Conservation (phyloP, 2,113 vertebrate species). For the Vidua chalybeata region DNA sequence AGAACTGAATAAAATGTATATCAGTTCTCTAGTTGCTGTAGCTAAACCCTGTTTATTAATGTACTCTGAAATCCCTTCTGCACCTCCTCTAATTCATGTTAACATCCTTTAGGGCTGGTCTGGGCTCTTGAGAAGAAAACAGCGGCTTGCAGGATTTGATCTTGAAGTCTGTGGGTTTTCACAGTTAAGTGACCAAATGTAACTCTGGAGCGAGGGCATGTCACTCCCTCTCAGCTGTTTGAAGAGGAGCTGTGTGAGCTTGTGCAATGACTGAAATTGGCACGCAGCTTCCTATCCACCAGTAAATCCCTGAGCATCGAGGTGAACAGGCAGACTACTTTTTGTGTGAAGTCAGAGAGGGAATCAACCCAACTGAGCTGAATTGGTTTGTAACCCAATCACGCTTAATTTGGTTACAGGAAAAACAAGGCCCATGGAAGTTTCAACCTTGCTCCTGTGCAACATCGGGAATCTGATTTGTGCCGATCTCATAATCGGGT, state of each 20-base stretch:
- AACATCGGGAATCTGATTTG: slow-evolving; percentile 69
- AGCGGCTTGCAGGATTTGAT: not conserved
- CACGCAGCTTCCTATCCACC: not conserved
- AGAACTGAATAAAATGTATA: not conserved
- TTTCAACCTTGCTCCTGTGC: slow-evolving; percentile 52
- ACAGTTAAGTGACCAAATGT: not conserved
- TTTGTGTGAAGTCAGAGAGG: not conserved
- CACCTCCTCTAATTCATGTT: not conserved
- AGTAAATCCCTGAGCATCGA: not conserved
- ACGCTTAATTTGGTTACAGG: slow-evolving; percentile 38
- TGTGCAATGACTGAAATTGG: not conserved
- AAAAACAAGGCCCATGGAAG: slow-evolving; percentile 51
- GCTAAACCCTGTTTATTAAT: not conserved
- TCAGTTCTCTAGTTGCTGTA: not conserved
- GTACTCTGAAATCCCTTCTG: not conserved
- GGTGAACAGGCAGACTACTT: slow-evolving; percentile 10
- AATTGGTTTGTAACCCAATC: slow-evolving; percentile 53
- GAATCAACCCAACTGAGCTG: not conserved
- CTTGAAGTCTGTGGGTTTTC: not conserved
- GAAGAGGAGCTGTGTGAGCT: not conserved
- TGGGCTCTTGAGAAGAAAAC: not conserved
- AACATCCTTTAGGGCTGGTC: not conserved
- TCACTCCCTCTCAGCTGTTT: not conserved
- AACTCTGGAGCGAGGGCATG: not conserved
- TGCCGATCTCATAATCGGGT: slow-evolving; percentile 69